Evolutionary conservation across 2,888 invertebrate species (phyloP), one percentile per base, ranked within the genome.

Genomic region (Zygothrica quintamaculata): DNA sequence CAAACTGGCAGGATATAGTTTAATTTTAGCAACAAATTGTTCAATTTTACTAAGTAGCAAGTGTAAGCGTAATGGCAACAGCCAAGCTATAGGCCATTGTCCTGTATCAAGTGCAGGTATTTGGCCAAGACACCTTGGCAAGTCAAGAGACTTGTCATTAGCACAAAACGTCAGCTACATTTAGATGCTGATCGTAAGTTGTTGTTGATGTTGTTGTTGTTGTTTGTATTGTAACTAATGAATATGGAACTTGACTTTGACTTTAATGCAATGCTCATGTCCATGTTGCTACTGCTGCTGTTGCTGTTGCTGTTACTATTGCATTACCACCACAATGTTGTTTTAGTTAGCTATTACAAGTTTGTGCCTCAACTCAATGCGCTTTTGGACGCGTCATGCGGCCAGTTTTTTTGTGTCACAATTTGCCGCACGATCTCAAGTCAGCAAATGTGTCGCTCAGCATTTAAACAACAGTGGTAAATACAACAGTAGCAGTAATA

Each of bases 171-270:
- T 53, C 47, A 58, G 58, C 84, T 55, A 61, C 65, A 57, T 75
- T 75, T 65, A 65, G 71, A 22, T 64, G 71, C 65, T 70, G 68
- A 58, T 64, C 57, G 57, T 69, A 71, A 64, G 36, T 34, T 46
- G 55, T 7, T 61, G 50, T 59, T 60, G 65, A 15, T 25, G 42
- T 7, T 47, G 36, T 43, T 47, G 62, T 42, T 70, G 64, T 39
- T 57, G 44, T 44, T 62, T 61, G 55, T 71, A 52, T 67, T 74
- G 68, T 59, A 72, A 78, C 82, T 87, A 89, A 88, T 89, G 87
- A 88, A 89, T 89, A 89, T 89, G 89, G 89, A 88, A 88, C 88
- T 89, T 87, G 88, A 77, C 88, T 84, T 88, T 86, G 84, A 78
- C 82, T 82, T 77, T 81, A 73, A 36, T 58, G 59, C 62, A 37